Evolutionary conservation across 2,888 invertebrate genomes (phyloP), one percentile per base, ranked within the genome.

Genomic region (Phengaris alcon): DNA sequence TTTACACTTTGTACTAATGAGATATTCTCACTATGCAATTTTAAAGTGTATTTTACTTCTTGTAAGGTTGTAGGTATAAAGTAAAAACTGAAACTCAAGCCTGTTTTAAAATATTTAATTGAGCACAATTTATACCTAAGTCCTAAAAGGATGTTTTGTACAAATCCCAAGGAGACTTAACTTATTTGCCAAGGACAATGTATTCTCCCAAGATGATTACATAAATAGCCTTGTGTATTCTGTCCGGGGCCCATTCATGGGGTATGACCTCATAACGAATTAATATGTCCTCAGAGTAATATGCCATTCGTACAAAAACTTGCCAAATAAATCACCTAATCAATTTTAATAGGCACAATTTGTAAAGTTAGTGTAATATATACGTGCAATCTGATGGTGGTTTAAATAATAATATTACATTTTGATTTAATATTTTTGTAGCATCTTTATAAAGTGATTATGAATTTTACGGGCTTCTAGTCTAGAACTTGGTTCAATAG

Each of bases 151-250:
- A 22, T 22, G 59, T 22, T 22, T 59, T 48, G 48, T 48, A 7
- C 59, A 22, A 3, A 59, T 57, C 57, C 59, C 59, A 59, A 59
- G 59, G 22, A 59, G 22, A 6, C 5, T 22, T 22, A 59, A 22
- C 22, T 59, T 59, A 10, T 22, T 59, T 59, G 59, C 10, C 70
- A 70, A 70, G 70, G 70, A 22, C 70, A 70, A 9, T 51, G 22
- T 52, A 10, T 52, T 70, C 52, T 51, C 52, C 51, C 52, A 70
- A 51, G 70, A 35, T 10, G 69, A 69, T 70, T 70, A 51, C 22
- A 70, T 9, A 70, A 70, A 52, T 70, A 70, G 22, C 10, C 8
- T 51, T 51, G 70, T 52, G 10, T 52, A 35, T 35, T 35, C 35
- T 15, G 59, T 4, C 6, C 51, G 8, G 52, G 35, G 15, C 3